Evolutionary conservation across 2,113 vertebrate species (phyloP), one percentile per base, ranked within the genome.

Genomic region (Alosa alosa): DNA sequence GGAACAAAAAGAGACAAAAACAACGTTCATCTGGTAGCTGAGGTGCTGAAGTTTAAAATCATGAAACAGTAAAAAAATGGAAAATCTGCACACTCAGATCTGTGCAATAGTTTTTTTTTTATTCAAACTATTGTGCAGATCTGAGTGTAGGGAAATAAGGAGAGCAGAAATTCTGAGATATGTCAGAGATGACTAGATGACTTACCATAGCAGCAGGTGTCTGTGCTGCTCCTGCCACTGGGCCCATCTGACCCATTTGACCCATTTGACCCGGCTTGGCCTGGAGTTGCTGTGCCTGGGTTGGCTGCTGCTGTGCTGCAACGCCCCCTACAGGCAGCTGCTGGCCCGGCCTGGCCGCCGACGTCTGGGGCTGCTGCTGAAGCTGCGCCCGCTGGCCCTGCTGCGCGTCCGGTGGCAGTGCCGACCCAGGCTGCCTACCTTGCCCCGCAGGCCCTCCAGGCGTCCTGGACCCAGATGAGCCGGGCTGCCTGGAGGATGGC

Each of bases 351-450:
- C 95, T 92, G 81, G 92, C 85, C 0, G 93, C 90, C 81, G 91
- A 88, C 11, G 93, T 92, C 88, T 94, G 94, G 84, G 93, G 90
- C 89, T 94, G 94, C 83, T 94, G 86, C 46, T 94, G 91, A 78
- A 95, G 91, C 90, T 94, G 94, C 57, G 94, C 94, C 90, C 94
- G 93, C 88, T 96, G 94, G 86, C 94, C 49, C 64, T 88, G 90
- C 15, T 86, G 87, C 11, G 81, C 60, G 72, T 88, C 90, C 81
- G 84, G 31, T 13, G 78, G 20, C 81, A 86, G 88, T 36, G 9
- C 90, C 25, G 87, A 84, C 1, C 57, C 85, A 78, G 86, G 6
- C 85, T 88, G 89, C 75, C 88, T 85, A 44, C 86, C 86, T 93
- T 93, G 31, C 90, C 93, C 85, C 93, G 94, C 92, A 92, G 93